Conservation (phyloP, 53 echinoderm and acorn worm species). For the Arbacia lixula region DNA sequence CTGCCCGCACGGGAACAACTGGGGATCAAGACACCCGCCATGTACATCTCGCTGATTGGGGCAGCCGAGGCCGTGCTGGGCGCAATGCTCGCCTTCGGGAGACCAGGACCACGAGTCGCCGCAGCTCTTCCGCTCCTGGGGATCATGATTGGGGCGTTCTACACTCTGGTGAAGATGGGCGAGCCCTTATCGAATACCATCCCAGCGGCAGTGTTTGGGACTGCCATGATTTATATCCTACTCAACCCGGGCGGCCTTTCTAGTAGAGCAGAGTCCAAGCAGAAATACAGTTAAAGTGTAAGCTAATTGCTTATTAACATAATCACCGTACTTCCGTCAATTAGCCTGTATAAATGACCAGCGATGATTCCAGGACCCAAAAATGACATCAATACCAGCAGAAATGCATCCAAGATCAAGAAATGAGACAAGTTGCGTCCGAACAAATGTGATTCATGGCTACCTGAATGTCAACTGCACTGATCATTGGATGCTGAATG, state of each 20-base stretch:
- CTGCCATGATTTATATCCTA: slow-evolving; percentile 15
- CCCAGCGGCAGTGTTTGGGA: slow-evolving; percentile 21
- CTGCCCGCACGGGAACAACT: slow-evolving; percentile 60
- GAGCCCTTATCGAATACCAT: slow-evolving; percentile 17
- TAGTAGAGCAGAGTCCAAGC: no score
- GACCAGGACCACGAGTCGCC: slow-evolving; percentile 37
- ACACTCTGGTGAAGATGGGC: slow-evolving; percentile 63
- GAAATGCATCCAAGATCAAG: no score
- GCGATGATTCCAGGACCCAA: no score
- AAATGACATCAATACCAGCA: no score
- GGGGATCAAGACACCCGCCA: slow-evolving; percentile 51
- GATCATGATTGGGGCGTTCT: slow-evolving; percentile 68
- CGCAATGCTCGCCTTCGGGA: slow-evolving; percentile 68
- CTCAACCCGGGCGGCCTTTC: slow-evolving; percentile 7
- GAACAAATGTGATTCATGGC: no score
- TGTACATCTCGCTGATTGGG: slow-evolving; percentile 65
- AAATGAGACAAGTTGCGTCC: no score
- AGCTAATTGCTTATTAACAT: no score
- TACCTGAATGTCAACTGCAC: no score
- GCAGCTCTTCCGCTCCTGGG: slow-evolving; percentile 51
- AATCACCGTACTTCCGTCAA: no score
- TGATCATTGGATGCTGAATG: no score
- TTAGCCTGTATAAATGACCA: no score
- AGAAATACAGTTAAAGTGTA: no score
- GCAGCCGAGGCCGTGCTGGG: slow-evolving; percentile 62